Evolutionary conservation across 2,113 vertebrate genomes (phyloP).

Genomic region (Cinclus mexicanus): DNA sequence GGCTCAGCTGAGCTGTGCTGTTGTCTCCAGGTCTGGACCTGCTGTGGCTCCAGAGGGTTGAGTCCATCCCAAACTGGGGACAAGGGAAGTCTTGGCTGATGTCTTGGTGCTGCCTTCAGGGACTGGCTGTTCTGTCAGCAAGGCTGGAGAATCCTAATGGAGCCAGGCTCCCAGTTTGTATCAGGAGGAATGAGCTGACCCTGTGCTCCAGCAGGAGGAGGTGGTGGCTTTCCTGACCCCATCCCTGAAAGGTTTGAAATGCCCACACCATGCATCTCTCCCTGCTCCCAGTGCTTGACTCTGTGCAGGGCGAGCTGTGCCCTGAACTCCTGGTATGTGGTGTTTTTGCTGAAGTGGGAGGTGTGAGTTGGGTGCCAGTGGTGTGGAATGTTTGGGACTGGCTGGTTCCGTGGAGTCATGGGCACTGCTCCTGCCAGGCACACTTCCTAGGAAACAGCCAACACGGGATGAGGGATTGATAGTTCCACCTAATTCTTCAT

Average conservation of each 20-base stretch:
- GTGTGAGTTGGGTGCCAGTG: background rate
- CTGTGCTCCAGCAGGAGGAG: background rate
- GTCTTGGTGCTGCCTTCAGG: background rate
- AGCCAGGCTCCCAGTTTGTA: background rate
- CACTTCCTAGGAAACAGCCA: background rate
- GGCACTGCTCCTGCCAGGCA: background rate
- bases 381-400: background rate
- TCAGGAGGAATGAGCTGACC: background rate
- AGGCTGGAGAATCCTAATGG: background rate
- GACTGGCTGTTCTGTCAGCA: background rate
- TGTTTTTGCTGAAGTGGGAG: background rate
- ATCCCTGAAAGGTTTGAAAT: background rate
- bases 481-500: background rate
- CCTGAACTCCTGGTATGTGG: background rate
- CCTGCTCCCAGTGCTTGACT: background rate
- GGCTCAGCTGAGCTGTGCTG: background rate
- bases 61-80: background rate
- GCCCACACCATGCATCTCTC: background rate
- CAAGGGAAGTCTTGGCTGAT: background rate
- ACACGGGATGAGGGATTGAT: background rate
- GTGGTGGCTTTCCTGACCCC: background rate
- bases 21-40: background rate
- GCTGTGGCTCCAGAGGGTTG: background rate
- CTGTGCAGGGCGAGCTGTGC: background rate
- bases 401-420: background rate